These are phyloP conservation scores for Aspidiotus destructor DNA, from an alignment of 2,888 invertebrate genomes.

Conservation along the genomic window DNA sequence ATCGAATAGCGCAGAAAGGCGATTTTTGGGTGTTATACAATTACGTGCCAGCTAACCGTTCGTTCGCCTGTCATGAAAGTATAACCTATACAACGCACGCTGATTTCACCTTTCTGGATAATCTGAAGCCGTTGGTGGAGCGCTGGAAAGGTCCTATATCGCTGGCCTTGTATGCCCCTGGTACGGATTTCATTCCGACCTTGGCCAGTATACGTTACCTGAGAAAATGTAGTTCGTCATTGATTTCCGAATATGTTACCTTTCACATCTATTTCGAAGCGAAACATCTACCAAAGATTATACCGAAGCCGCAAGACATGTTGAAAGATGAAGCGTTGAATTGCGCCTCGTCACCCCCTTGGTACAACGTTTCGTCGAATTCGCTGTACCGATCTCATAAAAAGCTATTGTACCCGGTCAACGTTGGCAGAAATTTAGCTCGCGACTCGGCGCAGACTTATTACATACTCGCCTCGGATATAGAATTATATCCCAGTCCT, in stretches of 20 bases:
- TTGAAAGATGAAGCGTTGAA: constrained; percentile 57
- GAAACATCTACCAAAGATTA: constrained; percentile 65
- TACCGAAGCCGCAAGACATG: constrained; percentile 49
- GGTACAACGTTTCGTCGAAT: constrained; percentile 51
- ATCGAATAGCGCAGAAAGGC: constrained; percentile 59
- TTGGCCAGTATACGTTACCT: constrained; percentile 70
- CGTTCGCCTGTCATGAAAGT: constrained; percentile 60
- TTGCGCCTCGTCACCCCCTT: constrained; percentile 61
- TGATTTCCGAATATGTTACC: constrained; percentile 68
- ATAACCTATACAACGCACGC: constrained; percentile 88
- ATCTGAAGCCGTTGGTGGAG: constrained; percentile 71
- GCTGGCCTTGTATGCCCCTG: constrained; percentile 78
- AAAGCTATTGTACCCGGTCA: constrained; percentile 77
- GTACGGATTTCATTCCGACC: constrained; percentile 66
- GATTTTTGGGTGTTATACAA: constrained; percentile 85
- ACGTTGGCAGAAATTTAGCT: constrained; percentile 82
- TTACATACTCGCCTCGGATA: constrained; percentile 75
- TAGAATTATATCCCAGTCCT: constrained; percentile 82
- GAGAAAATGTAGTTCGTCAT: constrained; percentile 60
- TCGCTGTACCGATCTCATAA: constrained; percentile 69
- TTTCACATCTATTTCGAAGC: constrained; percentile 84
- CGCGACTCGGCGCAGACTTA: constrained; percentile 71
- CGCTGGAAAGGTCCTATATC: constrained; percentile 83
- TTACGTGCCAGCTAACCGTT: constrained; percentile 60
- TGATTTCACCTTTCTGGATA: constrained; percentile 83